A percentile compares a stretch with the other conserved stretches of the same genome.
Evolutionary conservation across 2,888 invertebrate genomes (phyloP).

Genomic region (Alloplasta piceator): DNA sequence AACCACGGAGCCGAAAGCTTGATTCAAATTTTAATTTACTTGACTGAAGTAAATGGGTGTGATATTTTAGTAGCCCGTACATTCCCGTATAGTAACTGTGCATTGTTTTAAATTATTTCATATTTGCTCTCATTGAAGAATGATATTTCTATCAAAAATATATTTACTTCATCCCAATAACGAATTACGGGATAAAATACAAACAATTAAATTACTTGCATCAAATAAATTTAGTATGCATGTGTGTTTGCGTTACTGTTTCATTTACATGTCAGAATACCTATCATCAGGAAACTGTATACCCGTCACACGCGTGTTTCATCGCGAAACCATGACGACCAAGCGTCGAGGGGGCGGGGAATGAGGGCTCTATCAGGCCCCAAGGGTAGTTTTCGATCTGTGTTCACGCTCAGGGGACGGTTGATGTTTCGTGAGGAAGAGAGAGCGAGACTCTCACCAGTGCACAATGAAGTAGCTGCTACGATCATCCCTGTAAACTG

Average conservation of each 20-base stretch:
- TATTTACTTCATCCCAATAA: too few species aligned
- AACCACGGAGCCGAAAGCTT: too few species aligned
- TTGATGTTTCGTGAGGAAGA: constrained; percentile 35
- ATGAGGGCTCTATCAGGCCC: constrained; percentile 38
- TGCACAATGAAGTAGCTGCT: constrained; percentile 53
- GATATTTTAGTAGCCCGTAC: too few species aligned
- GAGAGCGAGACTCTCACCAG: constrained; percentile 16
- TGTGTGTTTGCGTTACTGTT: not conserved
- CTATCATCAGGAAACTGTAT: constrained; percentile 20
- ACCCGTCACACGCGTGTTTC: constrained; percentile 16
- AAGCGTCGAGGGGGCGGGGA: not conserved
- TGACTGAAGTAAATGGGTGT: too few species aligned
- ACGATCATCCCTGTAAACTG: constrained; percentile 24
- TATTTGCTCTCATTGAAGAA: too few species aligned
- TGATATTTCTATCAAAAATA: too few species aligned
- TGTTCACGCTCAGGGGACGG: constrained; percentile 42
- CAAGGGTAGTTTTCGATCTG: constrained; percentile 47
- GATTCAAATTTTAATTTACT: too few species aligned
- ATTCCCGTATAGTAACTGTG: too few species aligned
- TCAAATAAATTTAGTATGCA: too few species aligned
- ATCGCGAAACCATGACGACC: constrained; percentile 28
- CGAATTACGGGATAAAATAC: too few species aligned
- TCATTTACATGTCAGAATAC: not conserved
- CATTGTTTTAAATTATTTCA: too few species aligned
- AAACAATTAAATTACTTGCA: too few species aligned